Evolutionary conservation across 2,888 invertebrate genomes (phyloP).

Genomic region (Tanytarsus gracilentus): DNA sequence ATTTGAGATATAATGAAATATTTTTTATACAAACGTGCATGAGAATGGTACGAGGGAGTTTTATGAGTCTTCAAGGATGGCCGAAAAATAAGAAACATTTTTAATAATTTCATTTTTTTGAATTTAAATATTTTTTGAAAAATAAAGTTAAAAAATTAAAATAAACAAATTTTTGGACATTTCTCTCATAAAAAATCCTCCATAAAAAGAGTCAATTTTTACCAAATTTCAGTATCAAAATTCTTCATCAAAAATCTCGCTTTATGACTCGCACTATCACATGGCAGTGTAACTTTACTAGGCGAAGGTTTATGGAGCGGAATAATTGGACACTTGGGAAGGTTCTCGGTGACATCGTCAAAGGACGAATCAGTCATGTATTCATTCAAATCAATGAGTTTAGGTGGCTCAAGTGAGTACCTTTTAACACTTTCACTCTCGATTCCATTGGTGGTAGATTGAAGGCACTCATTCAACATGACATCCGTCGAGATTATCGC

Average conservation of each 20-base stretch:
- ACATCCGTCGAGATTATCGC: constrained; percentile 26
- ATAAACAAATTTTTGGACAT: no score
- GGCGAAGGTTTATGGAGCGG: constrained; percentile 39
- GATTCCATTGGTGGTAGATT: not conserved
- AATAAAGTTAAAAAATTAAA: no score
- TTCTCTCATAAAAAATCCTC: not conserved
- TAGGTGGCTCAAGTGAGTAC: constrained; percentile 21
- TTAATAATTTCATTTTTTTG: no score
- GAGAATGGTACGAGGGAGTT: no score
- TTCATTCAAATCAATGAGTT: constrained; percentile 14
- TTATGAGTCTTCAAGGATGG: no score
- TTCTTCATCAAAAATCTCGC: constrained; percentile 50
- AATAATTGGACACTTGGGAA: constrained; percentile 40
- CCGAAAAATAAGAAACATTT: no score
- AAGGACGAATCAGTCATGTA: constrained; percentile 27
- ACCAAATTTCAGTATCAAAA: constrained; percentile 63
- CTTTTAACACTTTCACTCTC: constrained; percentile 1
- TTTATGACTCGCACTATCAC: constrained; percentile 52
- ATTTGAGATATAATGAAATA: no score
- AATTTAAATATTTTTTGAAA: no score
- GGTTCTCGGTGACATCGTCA: constrained; percentile 10
- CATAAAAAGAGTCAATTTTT: constrained; percentile 33
- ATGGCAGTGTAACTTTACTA: constrained; percentile 55
- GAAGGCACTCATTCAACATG: constrained; percentile 17
- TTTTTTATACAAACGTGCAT: no score